Percentiles rank a stretch among this genome's conserved stretches.
Conservation (phyloP, 2,888 invertebrate genomes). For the Oscheius myriophilus region DNA sequence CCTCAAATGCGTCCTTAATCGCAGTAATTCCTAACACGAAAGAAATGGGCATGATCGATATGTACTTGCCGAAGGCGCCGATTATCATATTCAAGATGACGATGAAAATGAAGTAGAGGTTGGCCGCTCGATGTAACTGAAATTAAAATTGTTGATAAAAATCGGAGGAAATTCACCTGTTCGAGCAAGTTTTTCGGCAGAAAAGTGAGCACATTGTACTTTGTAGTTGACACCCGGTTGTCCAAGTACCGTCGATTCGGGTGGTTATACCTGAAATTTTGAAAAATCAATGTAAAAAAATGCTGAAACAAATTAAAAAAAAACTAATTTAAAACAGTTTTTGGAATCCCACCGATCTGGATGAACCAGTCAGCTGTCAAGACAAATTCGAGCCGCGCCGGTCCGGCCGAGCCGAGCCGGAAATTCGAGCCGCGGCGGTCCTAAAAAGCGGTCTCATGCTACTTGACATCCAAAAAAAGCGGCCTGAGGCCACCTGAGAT, state of each 20-base stretch:
- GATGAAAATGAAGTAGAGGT: slow-evolving; percentile 95
- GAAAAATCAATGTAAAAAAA: slow-evolving; percentile 28
- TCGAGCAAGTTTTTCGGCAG: slow-evolving; percentile 94
- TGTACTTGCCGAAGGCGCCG: slow-evolving; percentile 55
- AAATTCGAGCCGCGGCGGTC: too few species aligned
- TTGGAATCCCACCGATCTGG: too few species aligned
- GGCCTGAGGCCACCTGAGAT: too few species aligned
- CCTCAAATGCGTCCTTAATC: slow-evolving; percentile 96
- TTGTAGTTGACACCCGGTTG: slow-evolving; percentile 89
- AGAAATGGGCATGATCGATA: slow-evolving; percentile 85
- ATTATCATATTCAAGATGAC: slow-evolving; percentile 95
- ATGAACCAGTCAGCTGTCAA: too few species aligned
- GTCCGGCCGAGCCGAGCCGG: too few species aligned
- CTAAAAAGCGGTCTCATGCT: too few species aligned
- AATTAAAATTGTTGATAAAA: neutral
- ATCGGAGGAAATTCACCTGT: slow-evolving; percentile 72
- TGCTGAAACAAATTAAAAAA: neutral
- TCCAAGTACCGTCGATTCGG: slow-evolving; percentile 76
- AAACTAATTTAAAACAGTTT: neutral
- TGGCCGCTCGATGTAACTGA: slow-evolving; percentile 95
- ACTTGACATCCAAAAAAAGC: too few species aligned
- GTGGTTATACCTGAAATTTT: slow-evolving; percentile 43
- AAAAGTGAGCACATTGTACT: slow-evolving; percentile 91
- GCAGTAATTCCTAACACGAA: slow-evolving; percentile 93
- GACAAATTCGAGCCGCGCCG: too few species aligned